Percentiles rank a stretch among this genome's conserved stretches.
Evolutionary conservation across 2,888 invertebrate species (phyloP).

Genomic region (Congeria kusceri): DNA sequence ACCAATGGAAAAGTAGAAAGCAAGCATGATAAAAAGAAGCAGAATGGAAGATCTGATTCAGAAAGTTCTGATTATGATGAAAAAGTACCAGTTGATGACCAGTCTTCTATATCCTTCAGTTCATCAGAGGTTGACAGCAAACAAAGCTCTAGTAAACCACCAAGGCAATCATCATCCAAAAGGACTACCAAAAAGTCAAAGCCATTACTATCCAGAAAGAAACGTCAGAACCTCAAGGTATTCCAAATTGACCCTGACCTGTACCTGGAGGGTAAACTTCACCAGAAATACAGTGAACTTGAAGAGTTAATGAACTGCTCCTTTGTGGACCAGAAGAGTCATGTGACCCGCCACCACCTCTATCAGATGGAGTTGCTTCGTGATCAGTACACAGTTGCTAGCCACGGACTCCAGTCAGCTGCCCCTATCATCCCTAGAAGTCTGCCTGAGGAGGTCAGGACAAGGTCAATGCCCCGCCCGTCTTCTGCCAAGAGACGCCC

Average conservation of each 20-base stretch:
- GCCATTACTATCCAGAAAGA: conserved; percentile 59
- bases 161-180: conserved; percentile 27
- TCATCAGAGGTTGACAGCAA: conserved; percentile 52
- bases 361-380: conserved; percentile 73
- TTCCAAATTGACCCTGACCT: conserved; percentile 68
- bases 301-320: conserved; percentile 69
- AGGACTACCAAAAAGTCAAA: conserved; percentile 35
- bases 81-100: conserved; percentile 59
- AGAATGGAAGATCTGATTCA: conserved; percentile 20
- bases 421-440: conserved; percentile 69
- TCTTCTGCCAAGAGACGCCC: conserved; percentile 33
- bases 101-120: conserved; percentile 39
- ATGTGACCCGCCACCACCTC: conserved; percentile 67
- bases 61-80: conserved; percentile 38
- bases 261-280: conserved; percentile 70
- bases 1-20: conserved; percentile 1
- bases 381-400: conserved; percentile 68
- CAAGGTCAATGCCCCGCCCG: conserved; percentile 33
- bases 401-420: conserved; percentile 68
- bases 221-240: conserved; percentile 64
- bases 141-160: conserved; percentile 41
- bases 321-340: conserved; percentile 64
- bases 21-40: conserved; percentile 32
- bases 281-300: conserved; percentile 76
- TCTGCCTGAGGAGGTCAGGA: conserved; percentile 62